These are phyloP conservation scores for Drosophila eohydei DNA, from an alignment of 2,888 invertebrate genomes.

Conservation along the genomic window DNA sequence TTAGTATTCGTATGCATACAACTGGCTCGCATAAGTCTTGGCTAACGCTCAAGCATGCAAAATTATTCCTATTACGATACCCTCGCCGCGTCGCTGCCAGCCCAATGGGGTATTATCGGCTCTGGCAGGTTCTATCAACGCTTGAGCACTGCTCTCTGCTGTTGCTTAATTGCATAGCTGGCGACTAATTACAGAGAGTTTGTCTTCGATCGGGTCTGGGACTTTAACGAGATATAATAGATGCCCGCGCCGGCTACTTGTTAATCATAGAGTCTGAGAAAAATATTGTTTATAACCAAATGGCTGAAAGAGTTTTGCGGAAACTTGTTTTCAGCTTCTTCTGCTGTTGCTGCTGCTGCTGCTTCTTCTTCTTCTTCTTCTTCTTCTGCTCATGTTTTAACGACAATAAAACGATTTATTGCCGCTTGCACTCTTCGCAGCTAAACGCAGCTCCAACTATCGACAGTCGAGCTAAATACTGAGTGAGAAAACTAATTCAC, in stretches of 20 bases:
- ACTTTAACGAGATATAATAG: slow-evolving; percentile 12
- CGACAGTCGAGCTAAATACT: neutral
- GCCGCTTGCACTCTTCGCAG: neutral
- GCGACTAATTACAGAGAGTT: slow-evolving; percentile 18
- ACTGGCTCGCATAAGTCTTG: slow-evolving; percentile 8
- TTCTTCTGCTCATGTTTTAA: neutral
- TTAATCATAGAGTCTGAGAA: slow-evolving; percentile 7
- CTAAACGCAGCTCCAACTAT: neutral
- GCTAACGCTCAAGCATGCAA: slow-evolving; percentile 8
- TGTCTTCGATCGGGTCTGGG: slow-evolving; percentile 21
- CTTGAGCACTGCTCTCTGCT: neutral
- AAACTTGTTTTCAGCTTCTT: slow-evolving; percentile 8
- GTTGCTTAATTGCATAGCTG: slow-evolving; percentile 3
- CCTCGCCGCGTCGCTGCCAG: neutral
- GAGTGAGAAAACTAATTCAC: neutral
- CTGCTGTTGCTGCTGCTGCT: neutral
- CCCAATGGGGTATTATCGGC: neutral
- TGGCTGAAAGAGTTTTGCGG: slow-evolving; percentile 5
- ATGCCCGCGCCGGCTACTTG: slow-evolving; percentile 2
- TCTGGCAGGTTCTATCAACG: neutral
- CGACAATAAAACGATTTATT: slow-evolving; percentile 11
- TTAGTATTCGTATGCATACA: neutral
- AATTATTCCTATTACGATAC: slow-evolving; percentile 15
- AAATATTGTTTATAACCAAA: slow-evolving; percentile 10
- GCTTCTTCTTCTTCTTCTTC: neutral